These are phyloP conservation scores for Erpobdella octoculata DNA, from an alignment of 2,888 invertebrate species.

Conservation along the genomic window DNA sequence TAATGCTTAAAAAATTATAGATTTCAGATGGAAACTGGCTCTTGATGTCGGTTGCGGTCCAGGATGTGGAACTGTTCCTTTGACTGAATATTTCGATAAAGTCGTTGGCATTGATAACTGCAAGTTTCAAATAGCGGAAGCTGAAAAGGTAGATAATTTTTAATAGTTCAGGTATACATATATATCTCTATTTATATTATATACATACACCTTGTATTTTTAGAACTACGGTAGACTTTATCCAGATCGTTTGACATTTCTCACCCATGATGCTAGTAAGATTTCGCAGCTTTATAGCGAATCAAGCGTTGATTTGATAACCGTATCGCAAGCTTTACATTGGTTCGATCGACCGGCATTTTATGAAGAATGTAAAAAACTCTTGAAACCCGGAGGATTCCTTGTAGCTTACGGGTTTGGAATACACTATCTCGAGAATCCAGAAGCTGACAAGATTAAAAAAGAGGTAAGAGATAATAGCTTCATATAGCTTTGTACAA, in stretches of 20 bases:
- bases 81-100: conserved; percentile 5
- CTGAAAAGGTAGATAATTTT: background rate
- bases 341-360: conserved; percentile 54
- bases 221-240: conserved; percentile 15
- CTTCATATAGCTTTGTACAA: too few species aligned
- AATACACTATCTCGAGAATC: conserved; percentile 35
- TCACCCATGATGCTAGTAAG: background rate
- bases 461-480: too few species aligned
- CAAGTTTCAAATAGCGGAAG: conserved; percentile 21
- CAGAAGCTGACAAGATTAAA: too few species aligned
- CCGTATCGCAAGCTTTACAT: conserved; percentile 51
- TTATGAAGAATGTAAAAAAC: conserved; percentile 51
- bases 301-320: conserved; percentile 44
- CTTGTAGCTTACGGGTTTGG: conserved; percentile 47
- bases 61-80: conserved; percentile 11
- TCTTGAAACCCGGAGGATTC: conserved; percentile 51
- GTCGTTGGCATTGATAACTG: conserved; percentile 22
- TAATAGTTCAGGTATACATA: background rate
- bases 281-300: background rate
- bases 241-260: conserved; percentile 6
- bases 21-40: conserved; percentile 2
- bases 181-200: background rate
- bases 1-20: background rate
- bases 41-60: conserved; percentile 26
- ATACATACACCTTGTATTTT: background rate